Conservation (phyloP, 2,888 invertebrate genomes). For the Pyrgus malvae region DNA sequence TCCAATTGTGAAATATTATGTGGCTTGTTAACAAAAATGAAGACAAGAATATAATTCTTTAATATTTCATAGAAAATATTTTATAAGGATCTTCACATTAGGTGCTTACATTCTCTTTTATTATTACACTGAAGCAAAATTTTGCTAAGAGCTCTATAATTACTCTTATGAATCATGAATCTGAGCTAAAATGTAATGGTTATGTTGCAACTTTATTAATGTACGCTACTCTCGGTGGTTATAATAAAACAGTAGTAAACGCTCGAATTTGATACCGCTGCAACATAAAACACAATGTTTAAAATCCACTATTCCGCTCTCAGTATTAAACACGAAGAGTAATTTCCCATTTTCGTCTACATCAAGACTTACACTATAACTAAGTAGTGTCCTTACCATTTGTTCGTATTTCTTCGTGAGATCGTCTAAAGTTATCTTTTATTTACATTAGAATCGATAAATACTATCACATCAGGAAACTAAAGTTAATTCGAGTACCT, state of each 20-base stretch:
- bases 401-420: background rate
- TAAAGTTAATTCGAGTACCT: too few species aligned
- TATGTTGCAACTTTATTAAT: conserved; percentile 21
- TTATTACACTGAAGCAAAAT: conserved; percentile 4
- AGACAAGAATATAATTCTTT: too few species aligned
- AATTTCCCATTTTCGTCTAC: conserved; percentile 63
- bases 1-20: too few species aligned
- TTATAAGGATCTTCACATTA: too few species aligned
- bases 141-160: conserved; percentile 12
- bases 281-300: conserved; percentile 56
- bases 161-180: conserved; percentile 15
- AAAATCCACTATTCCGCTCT: conserved; percentile 52
- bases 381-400: conserved; percentile 44
- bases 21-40: too few species aligned
- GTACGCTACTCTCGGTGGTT: conserved; percentile 3
- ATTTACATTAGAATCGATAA: too few species aligned
- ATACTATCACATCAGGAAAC: too few species aligned
- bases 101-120: conserved; percentile 3
- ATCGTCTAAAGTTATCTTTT: too few species aligned
- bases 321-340: conserved; percentile 55
- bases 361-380: conserved; percentile 49
- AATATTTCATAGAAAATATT: too few species aligned
- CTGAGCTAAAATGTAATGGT: conserved; percentile 14
- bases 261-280: conserved; percentile 33
- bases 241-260: conserved; percentile 26